phyloP scores from a whole-genome alignment of 2,113 vertebrate genomes.

The Silurus asotus region DNA sequence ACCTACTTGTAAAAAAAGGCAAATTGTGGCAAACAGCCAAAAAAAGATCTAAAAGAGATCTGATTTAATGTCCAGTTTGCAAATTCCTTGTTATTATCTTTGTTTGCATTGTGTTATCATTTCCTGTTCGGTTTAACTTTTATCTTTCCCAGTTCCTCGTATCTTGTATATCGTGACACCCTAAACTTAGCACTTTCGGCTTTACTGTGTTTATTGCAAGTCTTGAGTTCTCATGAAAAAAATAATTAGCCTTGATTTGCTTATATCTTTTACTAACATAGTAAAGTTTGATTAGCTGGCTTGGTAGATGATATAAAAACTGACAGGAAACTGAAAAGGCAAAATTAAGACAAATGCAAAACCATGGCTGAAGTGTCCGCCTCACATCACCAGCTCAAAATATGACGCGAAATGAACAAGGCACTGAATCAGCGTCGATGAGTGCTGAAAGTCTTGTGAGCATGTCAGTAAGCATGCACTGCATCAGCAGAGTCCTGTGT shows the following conservation, averaged over 20 bases:
- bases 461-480: background rate
- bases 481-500: conserved; percentile 14
- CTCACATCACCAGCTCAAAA: background rate
- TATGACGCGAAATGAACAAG: background rate
- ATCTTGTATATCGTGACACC: no score
- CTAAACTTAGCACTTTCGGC: background rate
- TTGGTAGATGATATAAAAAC: background rate
- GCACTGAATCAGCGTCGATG: background rate
- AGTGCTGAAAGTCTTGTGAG: background rate
- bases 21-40: no score
- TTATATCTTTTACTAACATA: background rate
- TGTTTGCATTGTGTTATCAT: no score
- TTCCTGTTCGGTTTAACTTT: no score
- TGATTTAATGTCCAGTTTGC: no score
- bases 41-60: no score
- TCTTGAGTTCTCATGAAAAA: background rate
- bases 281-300: background rate
- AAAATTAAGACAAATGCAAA: background rate
- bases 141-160: no score
- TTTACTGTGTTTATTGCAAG: no score
- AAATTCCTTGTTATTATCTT: no score
- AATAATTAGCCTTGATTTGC: background rate
- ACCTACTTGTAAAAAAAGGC: no score
- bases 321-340: background rate
- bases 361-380: background rate